Percentiles rank a stretch among this genome's conserved stretches.
Conservation (phyloP, 2,113 vertebrate genomes). For the Panthera tigris region DNA sequence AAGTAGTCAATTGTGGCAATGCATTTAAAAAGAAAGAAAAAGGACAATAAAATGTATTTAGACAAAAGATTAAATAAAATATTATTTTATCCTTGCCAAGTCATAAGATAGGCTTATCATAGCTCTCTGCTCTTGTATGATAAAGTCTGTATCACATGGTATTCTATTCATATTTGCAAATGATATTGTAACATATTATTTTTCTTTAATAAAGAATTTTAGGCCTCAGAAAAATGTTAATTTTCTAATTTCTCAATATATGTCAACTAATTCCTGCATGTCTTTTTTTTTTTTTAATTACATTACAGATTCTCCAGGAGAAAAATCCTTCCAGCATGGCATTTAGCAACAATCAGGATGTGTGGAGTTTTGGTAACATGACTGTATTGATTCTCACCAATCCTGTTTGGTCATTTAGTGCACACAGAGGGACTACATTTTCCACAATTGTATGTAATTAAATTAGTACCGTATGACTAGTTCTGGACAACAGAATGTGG, state of each 20-base stretch:
- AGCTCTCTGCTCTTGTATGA: neutral
- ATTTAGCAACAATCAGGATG: neutral
- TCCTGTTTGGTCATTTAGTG: rapidly evolving
- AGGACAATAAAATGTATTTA: neutral
- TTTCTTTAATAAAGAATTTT: neutral
- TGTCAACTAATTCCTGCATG: neutral
- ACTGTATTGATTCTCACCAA: neutral
- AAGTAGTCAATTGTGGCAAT: neutral
- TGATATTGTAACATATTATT: neutral
- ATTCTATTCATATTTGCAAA: neutral
- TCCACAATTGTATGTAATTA: neutral
- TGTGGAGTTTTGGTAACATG: neutral
- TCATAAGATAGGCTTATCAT: neutral
- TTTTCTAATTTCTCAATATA: neutral
- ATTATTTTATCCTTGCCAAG: neutral
- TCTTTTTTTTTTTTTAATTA: neutral
- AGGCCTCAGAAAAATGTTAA: neutral
- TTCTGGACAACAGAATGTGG: neutral
- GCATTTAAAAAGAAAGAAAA: neutral
- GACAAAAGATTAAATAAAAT: neutral
- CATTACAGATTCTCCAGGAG: neutral
- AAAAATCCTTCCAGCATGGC: neutral
- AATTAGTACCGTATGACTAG: neutral
- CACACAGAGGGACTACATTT: neutral
- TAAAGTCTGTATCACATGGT: neutral